phyloP scores from a whole-genome alignment of 2,888 invertebrate genomes.

The Nomada hirtipes region DNA sequence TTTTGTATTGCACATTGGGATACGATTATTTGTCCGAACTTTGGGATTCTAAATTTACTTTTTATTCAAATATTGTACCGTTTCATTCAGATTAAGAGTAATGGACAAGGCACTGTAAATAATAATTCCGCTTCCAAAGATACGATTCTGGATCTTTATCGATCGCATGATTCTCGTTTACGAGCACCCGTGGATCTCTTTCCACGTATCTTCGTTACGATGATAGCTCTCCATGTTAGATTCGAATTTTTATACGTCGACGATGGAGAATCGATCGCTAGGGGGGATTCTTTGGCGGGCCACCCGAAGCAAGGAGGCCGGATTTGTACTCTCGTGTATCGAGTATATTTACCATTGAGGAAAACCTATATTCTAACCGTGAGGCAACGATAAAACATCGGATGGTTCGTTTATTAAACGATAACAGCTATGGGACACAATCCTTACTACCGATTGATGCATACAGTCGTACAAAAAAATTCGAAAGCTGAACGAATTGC shows the following conservation, averaged over 20 bases:
- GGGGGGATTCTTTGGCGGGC: background rate
- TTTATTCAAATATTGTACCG: background rate
- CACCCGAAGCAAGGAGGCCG: background rate
- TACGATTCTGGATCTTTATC: slow-evolving; percentile 58
- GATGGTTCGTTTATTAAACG: background rate
- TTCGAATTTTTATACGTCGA: slow-evolving; percentile 60
- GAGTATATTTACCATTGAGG: slow-evolving; percentile 10
- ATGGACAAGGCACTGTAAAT: slow-evolving; percentile 15
- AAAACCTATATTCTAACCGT: slow-evolving; percentile 2
- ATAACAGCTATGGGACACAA: background rate
- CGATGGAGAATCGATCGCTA: slow-evolving; percentile 56
- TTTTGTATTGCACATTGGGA: background rate
- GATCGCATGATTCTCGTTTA: slow-evolving; percentile 47
- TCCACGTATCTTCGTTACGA: slow-evolving; percentile 53
- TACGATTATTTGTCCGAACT: background rate
- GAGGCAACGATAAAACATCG: background rate
- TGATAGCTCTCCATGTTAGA: slow-evolving; percentile 39
- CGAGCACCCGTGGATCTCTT: slow-evolving; percentile 35
- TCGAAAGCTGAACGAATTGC: background rate
- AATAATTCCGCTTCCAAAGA: slow-evolving; percentile 10
- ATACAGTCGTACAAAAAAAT: background rate
- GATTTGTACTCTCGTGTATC: slow-evolving; percentile 2
- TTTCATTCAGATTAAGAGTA: slow-evolving; percentile 35
- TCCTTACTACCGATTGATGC: background rate
- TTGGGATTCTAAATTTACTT: background rate